phyloP scores from a whole-genome alignment of 2,113 vertebrate species.

The Anseranas semipalmata region DNA sequence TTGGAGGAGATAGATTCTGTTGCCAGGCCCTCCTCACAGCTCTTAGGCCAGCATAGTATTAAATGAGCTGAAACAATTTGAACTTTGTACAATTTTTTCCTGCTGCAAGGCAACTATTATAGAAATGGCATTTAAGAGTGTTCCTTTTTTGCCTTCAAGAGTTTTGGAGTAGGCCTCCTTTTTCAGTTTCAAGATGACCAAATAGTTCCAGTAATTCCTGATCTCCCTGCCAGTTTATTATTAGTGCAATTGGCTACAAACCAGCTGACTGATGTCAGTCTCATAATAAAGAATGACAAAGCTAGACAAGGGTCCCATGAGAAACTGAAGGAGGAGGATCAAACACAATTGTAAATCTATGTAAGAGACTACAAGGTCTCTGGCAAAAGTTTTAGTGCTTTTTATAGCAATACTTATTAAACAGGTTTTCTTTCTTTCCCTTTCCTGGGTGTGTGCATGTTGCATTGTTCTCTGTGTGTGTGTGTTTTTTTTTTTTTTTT shows the following conservation, averaged over 20 bases:
- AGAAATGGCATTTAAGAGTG: not conserved
- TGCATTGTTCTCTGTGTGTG: not conserved
- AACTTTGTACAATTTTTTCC: not conserved
- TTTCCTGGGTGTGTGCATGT: not conserved
- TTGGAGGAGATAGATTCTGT: not conserved
- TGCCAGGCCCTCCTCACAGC: not conserved
- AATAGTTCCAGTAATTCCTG: conserved; percentile 69
- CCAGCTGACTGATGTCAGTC: conserved; percentile 69
- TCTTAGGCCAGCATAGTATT: not conserved
- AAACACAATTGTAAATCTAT: not conserved
- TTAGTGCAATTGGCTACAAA: conserved; percentile 42
- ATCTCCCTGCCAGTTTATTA: conserved; percentile 66
- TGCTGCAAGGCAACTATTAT: not conserved
- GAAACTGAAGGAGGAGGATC: conserved; percentile 16
- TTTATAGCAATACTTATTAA: conserved; percentile 10
- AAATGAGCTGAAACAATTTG: not conserved
- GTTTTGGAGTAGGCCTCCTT: conserved; percentile 29
- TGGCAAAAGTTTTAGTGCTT: not conserved
- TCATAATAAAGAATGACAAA: conserved; percentile 54
- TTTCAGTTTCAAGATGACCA: conserved; percentile 58
- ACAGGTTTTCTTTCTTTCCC: not conserved
- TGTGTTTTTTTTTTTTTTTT: not conserved
- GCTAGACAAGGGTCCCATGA: not conserved
- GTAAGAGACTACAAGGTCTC: not conserved
- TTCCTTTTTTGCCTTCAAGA: conserved; percentile 15